Evolutionary conservation across 2,113 vertebrate genomes (phyloP), one percentile per base, ranked within the genome.

Genomic region (Thinocorus orbignyianus): DNA sequence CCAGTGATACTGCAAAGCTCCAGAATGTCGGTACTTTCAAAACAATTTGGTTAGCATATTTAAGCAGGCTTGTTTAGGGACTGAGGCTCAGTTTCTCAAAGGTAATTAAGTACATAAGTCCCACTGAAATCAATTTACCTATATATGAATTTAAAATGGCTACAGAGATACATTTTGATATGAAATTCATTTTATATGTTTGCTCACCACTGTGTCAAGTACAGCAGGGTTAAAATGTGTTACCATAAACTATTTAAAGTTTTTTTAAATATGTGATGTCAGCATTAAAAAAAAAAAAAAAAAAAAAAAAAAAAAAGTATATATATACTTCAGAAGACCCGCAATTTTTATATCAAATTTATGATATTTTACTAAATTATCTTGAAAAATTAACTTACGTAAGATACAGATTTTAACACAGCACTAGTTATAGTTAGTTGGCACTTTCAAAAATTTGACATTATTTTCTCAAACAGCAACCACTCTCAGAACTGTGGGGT

Each of bases 111-210:
- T 76, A 52, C n/a, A 2, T 68, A 90, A 90, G 17, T 94, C 92
- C 87, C 85, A 71, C 61, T 84, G 84, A 93, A 97, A 95, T 94
- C 87, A 95, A 49, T 96, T 95, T 94, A 87, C 52, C 42, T 87
- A 55, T 64, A 84, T 68, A 71, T 74, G 61, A 81, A 94, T 87
- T 74, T 68, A 35, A 95, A 81, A 89, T 68, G 73, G 51, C 69
- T 91, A 77, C 42, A 68, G 39, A 88, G 28, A 77, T 52, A 5
- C 78, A 49, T 92, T 84, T 94, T 81, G 24, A 31, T 88, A 58
- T 44, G 30, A 77, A 92, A 94, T 86, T 76, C 22, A 77, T 86
- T 92, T 86, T 84, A 33, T 79, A n/a, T 86, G 7, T 86, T 94
- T 95, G 20, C 46, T 70, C n/a, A 77, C 18, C 17, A 25, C 24